A percentile compares a stretch with the other conserved stretches of the same genome.
These are phyloP conservation scores for Agrochola litura DNA, from an alignment of 2,888 invertebrate genomes.

Conservation along the genomic window DNA sequence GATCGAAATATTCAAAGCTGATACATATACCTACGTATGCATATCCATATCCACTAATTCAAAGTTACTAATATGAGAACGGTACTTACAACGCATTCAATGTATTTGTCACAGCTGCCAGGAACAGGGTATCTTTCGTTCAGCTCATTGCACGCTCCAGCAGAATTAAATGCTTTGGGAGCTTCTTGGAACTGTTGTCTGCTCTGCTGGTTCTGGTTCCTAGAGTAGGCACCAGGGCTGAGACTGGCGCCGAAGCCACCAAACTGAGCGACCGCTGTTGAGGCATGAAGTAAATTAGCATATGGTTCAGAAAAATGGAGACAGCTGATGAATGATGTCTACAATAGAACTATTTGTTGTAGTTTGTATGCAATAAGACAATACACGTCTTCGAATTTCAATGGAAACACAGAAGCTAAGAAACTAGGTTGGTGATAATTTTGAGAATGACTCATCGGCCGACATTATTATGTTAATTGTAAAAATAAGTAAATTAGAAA, in stretches of 20 bases:
- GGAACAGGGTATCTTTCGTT: conserved; percentile 93
- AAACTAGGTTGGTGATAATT: conserved; percentile 20
- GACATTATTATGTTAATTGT: conserved; percentile 44
- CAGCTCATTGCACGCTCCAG: conserved; percentile 91
- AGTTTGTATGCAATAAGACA: conserved; percentile 8
- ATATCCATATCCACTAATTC: neutral
- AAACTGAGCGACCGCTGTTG: conserved; percentile 78
- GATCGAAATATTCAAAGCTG: neutral
- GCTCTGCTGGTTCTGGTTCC: conserved; percentile 55
- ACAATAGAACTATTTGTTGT: conserved; percentile 21
- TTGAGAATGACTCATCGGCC: conserved; percentile 16
- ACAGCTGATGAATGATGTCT: neutral
- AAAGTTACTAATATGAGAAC: too few species aligned
- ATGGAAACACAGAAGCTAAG: conserved; percentile 6
- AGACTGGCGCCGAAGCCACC: conserved; percentile 51
- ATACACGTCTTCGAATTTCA: conserved; percentile 18
- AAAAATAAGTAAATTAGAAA: neutral
- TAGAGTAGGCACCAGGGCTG: conserved; percentile 45
- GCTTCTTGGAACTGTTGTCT: conserved; percentile 55
- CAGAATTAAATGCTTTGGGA: conserved; percentile 57
- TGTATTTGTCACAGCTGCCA: conserved; percentile 94
- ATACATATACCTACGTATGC: neutral
- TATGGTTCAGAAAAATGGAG: neutral
- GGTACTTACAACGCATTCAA: conserved; percentile 92
- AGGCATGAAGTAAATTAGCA: conserved; percentile 26